A percentile compares a stretch with the other conserved stretches of the same genome.
Evolutionary conservation across 2,113 vertebrate genomes (phyloP).

Genomic region (Upupa epops): DNA sequence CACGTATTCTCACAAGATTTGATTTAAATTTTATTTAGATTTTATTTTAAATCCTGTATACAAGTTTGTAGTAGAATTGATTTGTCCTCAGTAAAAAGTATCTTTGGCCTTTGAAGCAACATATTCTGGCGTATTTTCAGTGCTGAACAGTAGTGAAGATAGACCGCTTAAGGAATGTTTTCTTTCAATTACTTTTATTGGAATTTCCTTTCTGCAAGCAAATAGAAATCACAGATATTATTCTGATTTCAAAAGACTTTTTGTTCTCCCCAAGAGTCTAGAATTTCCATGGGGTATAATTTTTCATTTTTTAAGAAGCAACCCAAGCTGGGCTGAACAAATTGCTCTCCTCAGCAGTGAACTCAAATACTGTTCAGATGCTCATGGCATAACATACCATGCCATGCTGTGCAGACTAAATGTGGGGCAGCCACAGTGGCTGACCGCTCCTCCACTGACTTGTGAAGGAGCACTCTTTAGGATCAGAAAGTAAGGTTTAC

Average conservation of each 20-base stretch:
- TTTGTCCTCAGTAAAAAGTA: not conserved
- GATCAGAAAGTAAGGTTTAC: not conserved
- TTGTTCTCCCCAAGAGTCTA: not conserved
- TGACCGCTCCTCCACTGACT: not conserved
- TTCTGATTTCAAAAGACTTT: not conserved
- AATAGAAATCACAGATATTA: not conserved
- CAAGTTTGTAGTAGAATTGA: not conserved
- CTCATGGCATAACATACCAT: fast-evolving
- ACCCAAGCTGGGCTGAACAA: not conserved
- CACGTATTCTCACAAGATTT: not conserved
- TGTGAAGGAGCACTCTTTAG: not conserved
- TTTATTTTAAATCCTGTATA: not conserved
- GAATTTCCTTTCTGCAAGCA: not conserved
- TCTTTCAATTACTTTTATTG: not conserved
- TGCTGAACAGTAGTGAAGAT: not conserved
- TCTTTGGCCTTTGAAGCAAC: not conserved
- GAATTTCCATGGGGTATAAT: not conserved
- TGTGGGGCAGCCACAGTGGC: not conserved
- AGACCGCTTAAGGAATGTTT: not conserved
- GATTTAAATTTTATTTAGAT: not conserved
- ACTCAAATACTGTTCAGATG: not conserved
- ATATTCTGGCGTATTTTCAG: not conserved
- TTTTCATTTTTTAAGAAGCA: not conserved
- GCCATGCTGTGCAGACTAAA: not conserved
- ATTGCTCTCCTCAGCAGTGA: not conserved